phyloP scores from a whole-genome alignment of 30 jellyfish, hydroid and myxozoan species.

The Aurelia aurita region DNA sequence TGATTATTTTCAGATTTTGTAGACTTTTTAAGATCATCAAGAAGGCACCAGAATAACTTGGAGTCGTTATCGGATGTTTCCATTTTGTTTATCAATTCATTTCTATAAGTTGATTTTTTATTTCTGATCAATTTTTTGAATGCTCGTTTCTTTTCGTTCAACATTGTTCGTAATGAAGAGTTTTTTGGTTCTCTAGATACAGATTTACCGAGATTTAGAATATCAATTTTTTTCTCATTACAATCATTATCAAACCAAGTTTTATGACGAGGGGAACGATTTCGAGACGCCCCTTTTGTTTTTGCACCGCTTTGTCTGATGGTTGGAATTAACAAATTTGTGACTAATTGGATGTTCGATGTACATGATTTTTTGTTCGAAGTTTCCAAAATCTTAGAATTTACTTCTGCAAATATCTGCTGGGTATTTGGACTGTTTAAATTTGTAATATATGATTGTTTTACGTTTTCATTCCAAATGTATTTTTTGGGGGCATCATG shows the following conservation, averaged over 20 bases:
- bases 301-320: slow-evolving; percentile 6
- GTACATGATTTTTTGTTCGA: neutral
- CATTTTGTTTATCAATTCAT: too few species aligned
- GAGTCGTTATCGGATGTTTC: neutral
- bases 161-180: neutral
- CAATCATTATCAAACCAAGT: neutral
- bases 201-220: neutral
- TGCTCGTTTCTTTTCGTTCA: neutral
- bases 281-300: neutral
- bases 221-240: neutral
- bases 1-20: slow-evolving; percentile 2
- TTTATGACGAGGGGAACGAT: neutral
- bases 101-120: too few species aligned
- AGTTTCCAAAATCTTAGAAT: slow-evolving; percentile 5
- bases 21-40: neutral
- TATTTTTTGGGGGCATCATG: neutral
- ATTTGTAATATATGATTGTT: neutral
- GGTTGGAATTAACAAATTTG: slow-evolving; percentile 3
- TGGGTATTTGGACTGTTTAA: neutral
- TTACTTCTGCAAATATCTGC: slow-evolving; percentile 1
- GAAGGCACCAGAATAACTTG: slow-evolving; percentile 1
- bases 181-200: slow-evolving; percentile 1
- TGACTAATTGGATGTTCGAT: neutral
- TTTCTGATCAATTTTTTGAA: too few species aligned
- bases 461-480: neutral